Percentiles rank a stretch among this genome's conserved stretches.
phyloP scores from a whole-genome alignment of 2,888 invertebrate species.

The Eupeodes latifasciatus region DNA sequence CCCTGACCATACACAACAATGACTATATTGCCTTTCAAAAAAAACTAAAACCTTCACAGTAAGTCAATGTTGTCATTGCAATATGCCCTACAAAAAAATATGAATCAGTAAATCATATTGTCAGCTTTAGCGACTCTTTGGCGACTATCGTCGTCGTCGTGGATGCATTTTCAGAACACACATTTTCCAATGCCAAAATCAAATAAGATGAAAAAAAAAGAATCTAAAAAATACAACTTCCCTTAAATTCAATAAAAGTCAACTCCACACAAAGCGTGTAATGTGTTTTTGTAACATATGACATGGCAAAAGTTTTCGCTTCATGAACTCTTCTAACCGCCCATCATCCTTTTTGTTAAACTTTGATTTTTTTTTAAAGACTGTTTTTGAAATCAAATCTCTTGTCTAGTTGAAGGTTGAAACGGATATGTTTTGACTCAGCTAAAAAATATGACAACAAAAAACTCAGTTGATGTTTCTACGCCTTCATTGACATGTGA shows the following conservation, averaged over 20 bases:
- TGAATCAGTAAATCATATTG: slow-evolving; percentile 7
- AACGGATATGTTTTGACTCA: slow-evolving; percentile 52
- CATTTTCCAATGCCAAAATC: neutral
- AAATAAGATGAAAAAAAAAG: neutral
- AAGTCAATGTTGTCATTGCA: neutral
- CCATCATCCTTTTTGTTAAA: neutral
- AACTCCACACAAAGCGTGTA: slow-evolving; percentile 37
- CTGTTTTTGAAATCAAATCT: slow-evolving; percentile 11
- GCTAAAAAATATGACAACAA: neutral
- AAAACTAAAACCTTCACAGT: neutral
- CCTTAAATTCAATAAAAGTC: slow-evolving; percentile 48
- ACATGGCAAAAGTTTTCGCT: slow-evolving; percentile 51
- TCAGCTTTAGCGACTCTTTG: slow-evolving; percentile 24
- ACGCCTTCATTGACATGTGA: slow-evolving; percentile 27
- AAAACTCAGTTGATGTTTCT: neutral
- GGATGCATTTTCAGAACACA: slow-evolving; percentile 9
- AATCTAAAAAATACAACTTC: neutral
- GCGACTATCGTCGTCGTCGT: slow-evolving; percentile 2
- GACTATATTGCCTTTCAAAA: neutral
- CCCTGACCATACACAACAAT: slow-evolving; percentile 46
- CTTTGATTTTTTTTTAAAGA: slow-evolving; percentile 5
- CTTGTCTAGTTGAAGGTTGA: slow-evolving; percentile 25
- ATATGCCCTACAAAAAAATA: neutral
- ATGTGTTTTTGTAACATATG: slow-evolving; percentile 21
- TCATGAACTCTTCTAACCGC: slow-evolving; percentile 43